phyloP scores from a whole-genome alignment of 2,888 invertebrate species.

The Eristalis arbustorum region DNA sequence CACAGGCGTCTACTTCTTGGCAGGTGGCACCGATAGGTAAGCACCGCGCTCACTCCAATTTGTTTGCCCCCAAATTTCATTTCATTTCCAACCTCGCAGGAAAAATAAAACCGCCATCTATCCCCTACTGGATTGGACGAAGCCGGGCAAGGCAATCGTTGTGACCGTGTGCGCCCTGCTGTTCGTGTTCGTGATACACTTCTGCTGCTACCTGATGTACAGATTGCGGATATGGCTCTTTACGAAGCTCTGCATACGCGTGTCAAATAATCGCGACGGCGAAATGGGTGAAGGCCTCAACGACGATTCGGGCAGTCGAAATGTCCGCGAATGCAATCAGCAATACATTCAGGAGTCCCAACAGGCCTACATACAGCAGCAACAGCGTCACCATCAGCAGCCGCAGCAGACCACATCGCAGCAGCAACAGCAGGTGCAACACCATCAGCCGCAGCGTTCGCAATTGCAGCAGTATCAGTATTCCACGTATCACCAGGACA shows the following conservation, averaged over 20 bases:
- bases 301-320: slow-evolving; percentile 78
- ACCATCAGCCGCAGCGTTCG: slow-evolving; percentile 64
- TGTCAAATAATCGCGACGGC: slow-evolving; percentile 78
- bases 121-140: slow-evolving; percentile 88
- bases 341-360: slow-evolving; percentile 77
- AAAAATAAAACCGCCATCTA: slow-evolving; percentile 86
- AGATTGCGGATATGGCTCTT: slow-evolving; percentile 81
- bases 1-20: slow-evolving; percentile 85
- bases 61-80: too few relatives aligned
- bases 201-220: slow-evolving; percentile 82
- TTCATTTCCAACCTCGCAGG: slow-evolving; percentile 77
- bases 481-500: slow-evolving; percentile 71
- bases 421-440: slow-evolving; percentile 51
- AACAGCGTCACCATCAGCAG: slow-evolving; percentile 19
- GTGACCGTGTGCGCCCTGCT: slow-evolving; percentile 83
- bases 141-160: slow-evolving; percentile 83
- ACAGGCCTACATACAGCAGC: slow-evolving; percentile 77
- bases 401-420: slow-evolving; percentile 57
- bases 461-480: slow-evolving; percentile 70
- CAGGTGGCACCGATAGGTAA: slow-evolving; percentile 87
- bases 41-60: slow-evolving; percentile 70
- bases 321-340: slow-evolving; percentile 76
- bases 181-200: slow-evolving; percentile 84
- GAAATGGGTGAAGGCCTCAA: slow-evolving; percentile 79
- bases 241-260: slow-evolving; percentile 79